Percentiles rank a stretch among this genome's conserved stretches.
Evolutionary conservation across 35 echinoderm and acorn worm species (phyloP).

Genomic region (Apostichopus parvimensis): DNA sequence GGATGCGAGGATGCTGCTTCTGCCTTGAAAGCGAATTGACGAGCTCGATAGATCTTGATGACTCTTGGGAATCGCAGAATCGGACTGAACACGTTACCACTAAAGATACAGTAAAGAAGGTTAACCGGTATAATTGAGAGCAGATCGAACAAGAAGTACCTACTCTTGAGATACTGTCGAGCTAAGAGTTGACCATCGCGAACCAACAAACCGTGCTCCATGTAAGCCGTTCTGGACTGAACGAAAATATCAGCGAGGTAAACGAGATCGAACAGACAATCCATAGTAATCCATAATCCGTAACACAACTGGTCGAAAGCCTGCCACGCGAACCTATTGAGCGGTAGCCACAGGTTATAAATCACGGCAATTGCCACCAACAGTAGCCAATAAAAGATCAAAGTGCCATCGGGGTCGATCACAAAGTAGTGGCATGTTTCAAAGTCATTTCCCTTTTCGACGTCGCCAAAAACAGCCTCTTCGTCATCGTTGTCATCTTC

Average conservation of each 20-base stretch:
- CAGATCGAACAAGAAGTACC: slow-evolving; percentile 65
- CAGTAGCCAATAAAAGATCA: slow-evolving; percentile 83
- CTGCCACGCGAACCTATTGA: slow-evolving; percentile 70
- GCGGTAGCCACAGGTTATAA: slow-evolving; percentile 90
- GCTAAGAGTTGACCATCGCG: slow-evolving; percentile 56
- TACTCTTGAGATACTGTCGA: slow-evolving; percentile 64
- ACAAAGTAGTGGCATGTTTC: slow-evolving; percentile 36
- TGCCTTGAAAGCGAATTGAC: slow-evolving; percentile 62
- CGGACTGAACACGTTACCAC: neutral
- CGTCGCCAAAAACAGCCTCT: neutral
- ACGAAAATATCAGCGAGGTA: slow-evolving; percentile 86
- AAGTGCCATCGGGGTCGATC: slow-evolving; percentile 69
- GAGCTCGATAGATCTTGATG: slow-evolving; percentile 66
- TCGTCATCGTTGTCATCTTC: slow-evolving; percentile 50
- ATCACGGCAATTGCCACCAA: slow-evolving; percentile 68
- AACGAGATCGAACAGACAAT: slow-evolving; percentile 79
- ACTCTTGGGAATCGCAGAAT: slow-evolving; percentile 74
- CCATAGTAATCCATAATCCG: slow-evolving; percentile 68
- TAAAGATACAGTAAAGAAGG: slow-evolving; percentile 65
- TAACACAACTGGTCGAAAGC: slow-evolving; percentile 32
- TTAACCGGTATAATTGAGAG: slow-evolving; percentile 71
- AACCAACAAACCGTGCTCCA: slow-evolving; percentile 86
- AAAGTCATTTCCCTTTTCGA: slow-evolving; percentile 33
- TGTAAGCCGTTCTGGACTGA: slow-evolving; percentile 70
- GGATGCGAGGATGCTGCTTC: slow-evolving; percentile 69